A percentile compares a stretch with the other conserved stretches of the same genome.
Conservation (phyloP, 2,888 invertebrate species). For the Pseudococcus viburni region DNA sequence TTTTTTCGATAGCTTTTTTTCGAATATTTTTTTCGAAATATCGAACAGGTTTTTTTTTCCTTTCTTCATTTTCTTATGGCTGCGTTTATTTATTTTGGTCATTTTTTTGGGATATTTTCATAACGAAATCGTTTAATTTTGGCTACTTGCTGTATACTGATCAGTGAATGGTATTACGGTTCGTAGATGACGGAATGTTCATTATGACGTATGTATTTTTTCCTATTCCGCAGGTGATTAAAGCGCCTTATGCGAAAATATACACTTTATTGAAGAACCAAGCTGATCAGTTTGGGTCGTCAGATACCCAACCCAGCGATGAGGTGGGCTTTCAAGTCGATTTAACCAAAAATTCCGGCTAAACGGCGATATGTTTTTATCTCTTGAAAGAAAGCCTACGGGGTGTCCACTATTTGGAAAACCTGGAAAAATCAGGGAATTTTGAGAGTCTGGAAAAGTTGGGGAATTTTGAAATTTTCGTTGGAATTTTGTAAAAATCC, state of each 20-base stretch:
- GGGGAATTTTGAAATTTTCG: no score
- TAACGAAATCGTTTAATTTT: not conserved
- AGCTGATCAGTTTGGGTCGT: constrained; percentile 83
- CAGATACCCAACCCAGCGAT: constrained; percentile 73
- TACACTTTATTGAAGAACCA: constrained; percentile 96
- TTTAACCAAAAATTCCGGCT: not conserved
- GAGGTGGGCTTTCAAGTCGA: constrained; percentile 69
- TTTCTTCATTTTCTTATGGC: constrained; percentile 23
- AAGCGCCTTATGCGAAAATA: constrained; percentile 96
- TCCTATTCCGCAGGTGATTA: constrained; percentile 83
- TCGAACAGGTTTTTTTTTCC: not conserved
- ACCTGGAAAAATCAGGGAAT: no score
- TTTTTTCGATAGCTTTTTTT: not conserved
- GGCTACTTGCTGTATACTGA: not conserved
- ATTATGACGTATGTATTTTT: constrained; percentile 66
- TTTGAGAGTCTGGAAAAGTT: no score
- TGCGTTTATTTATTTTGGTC: not conserved
- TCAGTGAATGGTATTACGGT: constrained; percentile 9
- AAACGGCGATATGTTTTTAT: not conserved
- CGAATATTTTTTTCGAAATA: constrained; percentile 49
- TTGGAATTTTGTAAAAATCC: no score
- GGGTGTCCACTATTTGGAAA: no score
- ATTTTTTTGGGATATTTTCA: not conserved
- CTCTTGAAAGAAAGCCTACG: no score
- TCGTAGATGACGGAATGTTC: not conserved